Conservation (phyloP, 2,113 vertebrate species). For the Agelaius phoeniceus region DNA sequence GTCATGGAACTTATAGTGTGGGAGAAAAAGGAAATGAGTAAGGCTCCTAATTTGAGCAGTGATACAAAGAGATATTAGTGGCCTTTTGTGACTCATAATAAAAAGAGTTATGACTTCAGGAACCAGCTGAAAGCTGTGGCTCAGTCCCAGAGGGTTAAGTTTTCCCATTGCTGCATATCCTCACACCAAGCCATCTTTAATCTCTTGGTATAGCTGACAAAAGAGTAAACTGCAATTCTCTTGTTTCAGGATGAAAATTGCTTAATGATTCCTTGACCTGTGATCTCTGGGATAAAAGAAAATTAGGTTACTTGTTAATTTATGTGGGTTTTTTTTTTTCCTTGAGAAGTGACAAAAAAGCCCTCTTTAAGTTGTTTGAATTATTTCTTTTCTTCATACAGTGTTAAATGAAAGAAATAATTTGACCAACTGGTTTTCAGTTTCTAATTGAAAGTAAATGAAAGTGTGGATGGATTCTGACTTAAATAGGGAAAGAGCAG, state of each 20-base stretch:
- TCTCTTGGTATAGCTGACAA: neutral
- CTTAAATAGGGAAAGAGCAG: neutral
- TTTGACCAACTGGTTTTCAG: neutral
- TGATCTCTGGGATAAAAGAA: neutral
- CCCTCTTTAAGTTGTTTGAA: neutral
- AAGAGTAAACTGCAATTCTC: neutral
- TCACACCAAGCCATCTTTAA: neutral
- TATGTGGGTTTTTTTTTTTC: neutral
- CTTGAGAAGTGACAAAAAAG: neutral
- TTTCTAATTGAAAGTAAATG: neutral
- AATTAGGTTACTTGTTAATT: neutral
- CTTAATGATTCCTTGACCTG: neutral
- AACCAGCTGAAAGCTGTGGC: neutral
- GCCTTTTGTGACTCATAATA: neutral
- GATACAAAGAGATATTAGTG: neutral
- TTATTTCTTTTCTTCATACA: neutral
- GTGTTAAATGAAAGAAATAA: neutral
- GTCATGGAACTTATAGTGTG: neutral
- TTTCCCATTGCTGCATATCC: neutral
- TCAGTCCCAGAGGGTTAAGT: neutral
- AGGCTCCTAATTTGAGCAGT: neutral
- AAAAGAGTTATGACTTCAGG: constrained; percentile 5
- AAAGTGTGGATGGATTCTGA: neutral
- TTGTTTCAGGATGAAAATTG: neutral
- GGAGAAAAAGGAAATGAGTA: neutral